These are phyloP conservation scores for Caenorhabditis brenneri DNA, from an alignment of 1,140 invertebrate species.

Conservation along the genomic window DNA sequence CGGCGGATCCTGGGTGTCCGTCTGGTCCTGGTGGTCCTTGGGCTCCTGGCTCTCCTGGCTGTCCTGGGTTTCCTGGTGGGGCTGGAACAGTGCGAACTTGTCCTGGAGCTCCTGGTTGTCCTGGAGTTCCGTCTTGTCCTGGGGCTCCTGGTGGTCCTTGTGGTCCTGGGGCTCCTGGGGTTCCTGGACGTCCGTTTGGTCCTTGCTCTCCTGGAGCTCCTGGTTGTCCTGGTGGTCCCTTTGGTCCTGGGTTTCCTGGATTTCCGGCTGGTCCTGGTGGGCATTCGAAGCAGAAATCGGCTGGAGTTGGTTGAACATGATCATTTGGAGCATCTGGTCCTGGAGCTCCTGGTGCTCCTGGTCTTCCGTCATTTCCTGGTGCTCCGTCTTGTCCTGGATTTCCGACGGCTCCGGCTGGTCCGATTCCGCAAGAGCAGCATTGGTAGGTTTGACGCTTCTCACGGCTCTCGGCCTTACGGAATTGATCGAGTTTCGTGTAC, in stretches of 20 bases:
- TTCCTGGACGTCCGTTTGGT: constrained; percentile 63
- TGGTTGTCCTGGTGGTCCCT: constrained; percentile 45
- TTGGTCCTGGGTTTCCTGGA: constrained; percentile 26
- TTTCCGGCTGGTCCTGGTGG: constrained; percentile 49
- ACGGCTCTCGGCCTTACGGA: constrained; percentile 48
- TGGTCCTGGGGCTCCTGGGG: constrained; percentile 56
- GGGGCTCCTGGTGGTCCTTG: constrained; percentile 54
- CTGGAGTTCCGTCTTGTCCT: constrained; percentile 49
- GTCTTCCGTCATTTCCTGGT: constrained; percentile 53
- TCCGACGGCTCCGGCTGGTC: constrained; percentile 51
- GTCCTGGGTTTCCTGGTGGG: constrained; percentile 47
- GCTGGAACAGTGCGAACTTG: constrained; percentile 40
- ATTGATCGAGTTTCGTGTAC: constrained; percentile 51
- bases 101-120: constrained; percentile 53
- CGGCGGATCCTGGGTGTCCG: constrained; percentile 25
- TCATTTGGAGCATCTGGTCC: constrained; percentile 53
- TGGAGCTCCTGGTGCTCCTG: constrained; percentile 50
- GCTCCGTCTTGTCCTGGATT: too few relatives aligned
- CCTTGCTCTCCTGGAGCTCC: constrained; percentile 47
- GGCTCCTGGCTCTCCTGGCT: constrained; percentile 49
- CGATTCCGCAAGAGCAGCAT: constrained; percentile 55
- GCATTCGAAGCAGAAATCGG: constrained; percentile 58
- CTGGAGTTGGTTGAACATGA: constrained; percentile 51
- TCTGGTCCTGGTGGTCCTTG: constrained; percentile 44
- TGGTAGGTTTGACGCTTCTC: constrained; percentile 48